phyloP scores from a whole-genome alignment of 2,888 invertebrate species.

The Metalampra italica region DNA sequence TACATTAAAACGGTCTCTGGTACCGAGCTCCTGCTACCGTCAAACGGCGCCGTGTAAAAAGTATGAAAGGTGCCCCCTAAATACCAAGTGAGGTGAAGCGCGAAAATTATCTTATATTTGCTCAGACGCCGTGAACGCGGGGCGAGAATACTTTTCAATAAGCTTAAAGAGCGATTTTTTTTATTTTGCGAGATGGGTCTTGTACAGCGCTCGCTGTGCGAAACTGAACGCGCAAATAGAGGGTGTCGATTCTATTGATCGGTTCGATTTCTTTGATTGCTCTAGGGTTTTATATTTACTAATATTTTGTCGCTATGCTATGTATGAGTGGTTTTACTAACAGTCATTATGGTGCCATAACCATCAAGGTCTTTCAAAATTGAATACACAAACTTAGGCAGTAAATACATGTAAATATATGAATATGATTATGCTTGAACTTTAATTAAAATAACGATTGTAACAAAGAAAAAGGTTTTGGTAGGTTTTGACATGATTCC shows the following conservation, averaged over 20 bases:
- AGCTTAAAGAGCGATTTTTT: conserved; percentile 74
- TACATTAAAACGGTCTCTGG: conserved; percentile 53
- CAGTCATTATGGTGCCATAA: no score
- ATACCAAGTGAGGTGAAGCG: conserved; percentile 76
- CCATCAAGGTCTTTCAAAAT: no score
- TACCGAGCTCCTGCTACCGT: conserved; percentile 40
- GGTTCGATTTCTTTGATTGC: conserved; percentile 46
- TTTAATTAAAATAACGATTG: no score
- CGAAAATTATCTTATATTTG: conserved; percentile 79
- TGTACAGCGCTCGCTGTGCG: conserved; percentile 53
- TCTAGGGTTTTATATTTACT: conserved; percentile 21
- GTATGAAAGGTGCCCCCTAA: conserved; percentile 78
- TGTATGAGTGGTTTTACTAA: background rate
- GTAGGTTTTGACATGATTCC: no score
- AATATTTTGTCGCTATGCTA: conserved; percentile 5
- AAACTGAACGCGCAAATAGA: conserved; percentile 67
- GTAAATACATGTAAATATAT: no score
- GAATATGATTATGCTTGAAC: no score
- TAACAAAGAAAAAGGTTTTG: no score
- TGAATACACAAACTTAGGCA: no score
- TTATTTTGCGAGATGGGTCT: conserved; percentile 64
- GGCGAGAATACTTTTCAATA: conserved; percentile 78
- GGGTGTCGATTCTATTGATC: conserved; percentile 55
- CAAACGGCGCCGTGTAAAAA: conserved; percentile 66
- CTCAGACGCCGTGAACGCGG: conserved; percentile 75